Evolutionary conservation across 1,140 invertebrate genomes (phyloP), one percentile per base, ranked within the genome.

Genomic region (Sminthurinus signatus): DNA sequence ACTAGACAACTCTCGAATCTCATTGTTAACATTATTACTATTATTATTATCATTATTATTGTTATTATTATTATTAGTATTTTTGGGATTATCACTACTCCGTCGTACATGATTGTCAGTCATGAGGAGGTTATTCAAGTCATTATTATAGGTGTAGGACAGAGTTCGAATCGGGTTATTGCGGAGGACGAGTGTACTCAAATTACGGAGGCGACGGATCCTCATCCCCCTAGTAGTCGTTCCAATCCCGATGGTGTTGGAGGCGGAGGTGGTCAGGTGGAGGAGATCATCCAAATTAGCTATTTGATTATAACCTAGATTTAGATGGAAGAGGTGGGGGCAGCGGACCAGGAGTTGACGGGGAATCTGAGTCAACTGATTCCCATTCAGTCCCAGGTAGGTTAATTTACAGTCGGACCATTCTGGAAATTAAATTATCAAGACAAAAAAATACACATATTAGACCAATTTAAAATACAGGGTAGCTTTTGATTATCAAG

Each of bases 131-230:
- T 56, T 36, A 39, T 42, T 42, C 21, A 46, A 17, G 85, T 77
- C 1, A 83, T 81, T 48, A 15, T 81, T 80, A n/a, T n/a, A n/a
- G 75, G 93, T 44, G 83, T 78, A 72, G 84, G 63, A 84, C 43
- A 95, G 78, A 73, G 84, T 83, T 3, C 85, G 84, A 48, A 95
- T 84, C 69, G 86, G 82, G 75, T 95, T 95, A 77, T 91, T 93
- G 39, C 88, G 82, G 51, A 95, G 77, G 51, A 91, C 81, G 15
- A 95, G 80, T 56, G 89, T 92, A 69, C 86, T 85, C n/a, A 94
- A 77, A 72, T 84, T 85, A 27, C 81, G 32, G 2, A 71, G 51
- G 21, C 56, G 8, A 42, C 51, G 23, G 4, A n/a, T 19, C 48
- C 55, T 64, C n/a, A 27, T 61, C 21, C 43, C 44, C 36, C 51